phyloP scores from a whole-genome alignment of 1,140 invertebrate genomes.

The Drosophila ambigua region DNA sequence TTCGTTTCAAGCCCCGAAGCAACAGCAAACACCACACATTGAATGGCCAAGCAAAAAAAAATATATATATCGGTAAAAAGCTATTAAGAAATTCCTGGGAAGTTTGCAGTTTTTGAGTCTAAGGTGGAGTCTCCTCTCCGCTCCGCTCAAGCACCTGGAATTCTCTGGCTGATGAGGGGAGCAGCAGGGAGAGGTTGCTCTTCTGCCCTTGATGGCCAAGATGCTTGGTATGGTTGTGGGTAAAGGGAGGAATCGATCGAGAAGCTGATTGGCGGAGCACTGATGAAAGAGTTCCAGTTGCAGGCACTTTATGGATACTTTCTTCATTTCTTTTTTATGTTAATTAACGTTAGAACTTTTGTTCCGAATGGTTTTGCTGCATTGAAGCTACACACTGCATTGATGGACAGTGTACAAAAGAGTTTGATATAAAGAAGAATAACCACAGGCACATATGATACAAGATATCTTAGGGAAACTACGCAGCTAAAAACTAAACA shows the following conservation, averaged over 20 bases:
- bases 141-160: slow-evolving; percentile 17
- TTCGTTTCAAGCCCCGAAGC: slow-evolving; percentile 35
- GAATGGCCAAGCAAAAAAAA: slow-evolving; percentile 20
- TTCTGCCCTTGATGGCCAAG: slow-evolving; percentile 34
- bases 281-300: neutral
- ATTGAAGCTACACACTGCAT: no score
- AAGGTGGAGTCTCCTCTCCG: no score
- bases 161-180: slow-evolving; percentile 24
- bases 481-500: no score
- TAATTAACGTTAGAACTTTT: no score
- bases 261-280: neutral
- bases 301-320: no score
- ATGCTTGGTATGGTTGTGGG: slow-evolving; percentile 11
- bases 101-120: slow-evolving; percentile 69
- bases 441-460: no score
- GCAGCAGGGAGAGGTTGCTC: slow-evolving; percentile 1
- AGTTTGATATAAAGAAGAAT: no score
- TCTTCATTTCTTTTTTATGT: no score
- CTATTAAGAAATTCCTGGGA: slow-evolving; percentile 80
- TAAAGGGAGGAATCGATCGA: slow-evolving; percentile 29
- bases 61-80: slow-evolving; percentile 75
- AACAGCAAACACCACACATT: neutral
- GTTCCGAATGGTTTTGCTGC: no score
- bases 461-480: no score
- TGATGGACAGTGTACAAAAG: no score